A percentile compares a stretch with the other conserved stretches of the same genome.
phyloP scores from a whole-genome alignment of 2,113 vertebrate genomes.

The Cyanoramphus novaezelandiae region DNA sequence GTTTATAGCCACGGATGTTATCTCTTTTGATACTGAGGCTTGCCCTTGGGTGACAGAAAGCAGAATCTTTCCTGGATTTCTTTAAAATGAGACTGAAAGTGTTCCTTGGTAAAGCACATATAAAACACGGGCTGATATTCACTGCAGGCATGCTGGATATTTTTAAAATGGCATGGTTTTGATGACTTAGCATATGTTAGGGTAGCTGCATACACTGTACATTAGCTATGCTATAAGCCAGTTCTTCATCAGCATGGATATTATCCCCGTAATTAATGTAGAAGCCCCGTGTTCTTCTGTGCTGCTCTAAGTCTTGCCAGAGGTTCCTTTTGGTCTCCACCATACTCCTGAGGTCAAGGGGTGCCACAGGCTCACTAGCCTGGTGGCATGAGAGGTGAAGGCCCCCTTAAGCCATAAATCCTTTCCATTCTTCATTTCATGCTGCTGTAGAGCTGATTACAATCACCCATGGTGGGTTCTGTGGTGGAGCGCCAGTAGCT shows the following conservation, averaged over 20 bases:
- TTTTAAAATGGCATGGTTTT: slow-evolving; percentile 29
- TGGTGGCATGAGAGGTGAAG: background rate
- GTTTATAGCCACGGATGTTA: background rate
- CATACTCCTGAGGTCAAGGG: background rate
- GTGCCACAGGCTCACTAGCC: fast-evolving
- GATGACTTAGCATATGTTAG: slow-evolving; percentile 41
- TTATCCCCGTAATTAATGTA: background rate
- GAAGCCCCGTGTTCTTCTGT: background rate
- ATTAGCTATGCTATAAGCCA: background rate
- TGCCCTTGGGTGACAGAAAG: slow-evolving; percentile 51
- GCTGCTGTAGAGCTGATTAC: fast-evolving
- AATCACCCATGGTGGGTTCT: fast-evolving
- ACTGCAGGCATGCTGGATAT: background rate
- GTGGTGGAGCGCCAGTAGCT: background rate
- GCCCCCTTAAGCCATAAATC: background rate
- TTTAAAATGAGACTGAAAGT: slow-evolving; percentile 35
- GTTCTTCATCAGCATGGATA: background rate
- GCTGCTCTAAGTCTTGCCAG: background rate
- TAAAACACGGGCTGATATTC: background rate
- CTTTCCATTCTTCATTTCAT: background rate
- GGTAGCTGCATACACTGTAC: background rate
- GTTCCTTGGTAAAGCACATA: background rate
- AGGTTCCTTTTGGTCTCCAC: background rate
- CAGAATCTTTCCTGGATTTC: slow-evolving; percentile 29
- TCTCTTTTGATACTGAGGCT: slow-evolving; percentile 27